Conservation (phyloP, 2,113 vertebrate genomes). For the Clarias macrocephalus region DNA sequence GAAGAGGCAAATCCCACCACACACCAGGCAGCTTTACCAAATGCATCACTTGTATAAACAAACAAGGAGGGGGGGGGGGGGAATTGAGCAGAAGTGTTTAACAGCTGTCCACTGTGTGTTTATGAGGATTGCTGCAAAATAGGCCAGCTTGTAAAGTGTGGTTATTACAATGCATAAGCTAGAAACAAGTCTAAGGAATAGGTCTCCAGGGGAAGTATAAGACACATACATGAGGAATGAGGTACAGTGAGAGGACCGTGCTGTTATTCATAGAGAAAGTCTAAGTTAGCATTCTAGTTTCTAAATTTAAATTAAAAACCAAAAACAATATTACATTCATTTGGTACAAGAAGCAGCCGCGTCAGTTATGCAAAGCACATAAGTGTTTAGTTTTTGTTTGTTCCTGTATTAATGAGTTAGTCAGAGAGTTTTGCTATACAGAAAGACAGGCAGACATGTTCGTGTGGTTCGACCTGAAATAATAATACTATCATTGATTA, state of each 20-base stretch:
- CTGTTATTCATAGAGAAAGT: not conserved
- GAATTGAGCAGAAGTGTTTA: conserved; percentile 26
- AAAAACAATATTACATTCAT: not conserved
- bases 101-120: conserved; percentile 39
- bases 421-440: too few species aligned
- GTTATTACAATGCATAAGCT: conserved; percentile 21
- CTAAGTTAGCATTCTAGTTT: not conserved
- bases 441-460: too few species aligned
- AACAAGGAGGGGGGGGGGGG: not conserved
- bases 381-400: too few species aligned
- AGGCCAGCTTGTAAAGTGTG: conserved; percentile 5
- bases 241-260: not conserved
- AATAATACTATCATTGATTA: too few species aligned
- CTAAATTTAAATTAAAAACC: not conserved
- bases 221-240: not conserved
- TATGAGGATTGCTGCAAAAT: conserved; percentile 6
- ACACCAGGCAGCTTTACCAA: conserved; percentile 20
- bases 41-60: not conserved
- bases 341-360: too few species aligned
- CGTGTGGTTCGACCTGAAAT: too few species aligned
- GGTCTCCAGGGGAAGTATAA: not conserved
- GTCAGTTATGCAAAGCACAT: conserved; percentile 13
- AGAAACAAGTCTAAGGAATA: conserved; percentile 10
- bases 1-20: conserved; percentile 19
- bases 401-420: too few species aligned